Evolutionary conservation across 2,797 vertebrate species (phyloP), one percentile per base, ranked within the genome.

Genomic region (Neoniphon sammara): DNA sequence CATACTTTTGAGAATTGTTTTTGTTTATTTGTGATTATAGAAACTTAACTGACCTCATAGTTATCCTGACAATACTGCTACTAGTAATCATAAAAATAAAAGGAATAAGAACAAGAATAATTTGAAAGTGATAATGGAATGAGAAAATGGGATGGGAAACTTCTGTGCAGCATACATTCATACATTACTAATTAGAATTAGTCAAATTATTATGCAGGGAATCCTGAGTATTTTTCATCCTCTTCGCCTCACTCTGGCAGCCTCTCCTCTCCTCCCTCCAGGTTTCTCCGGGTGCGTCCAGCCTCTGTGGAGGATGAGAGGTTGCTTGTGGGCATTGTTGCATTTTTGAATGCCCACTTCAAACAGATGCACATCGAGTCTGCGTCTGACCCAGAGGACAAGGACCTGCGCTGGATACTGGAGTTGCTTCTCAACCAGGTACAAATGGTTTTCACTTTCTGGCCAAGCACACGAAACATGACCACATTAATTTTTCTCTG

Each of bases 221-320:
- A 18, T 17, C 7, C 25, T 18, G 3, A 59, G 14, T 30, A n/a
- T 55, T 57, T 67, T 68, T 76, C 55, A 59, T 0, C 27, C 8
- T 21, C 15, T 3, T 65, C 66, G 47, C 65, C 58, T 73, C 68
- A 15, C 34, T 80, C 25, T 79, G 46, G 59, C 5, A 3, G 14
- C 30, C 34, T 77, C 60, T 53, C 52, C 66, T 79, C 58, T 57
- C 52, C 10, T 62, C 54, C 76, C 86, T 36, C 17, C 86, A 99
- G 98, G 89, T 99, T 99, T 95, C 91, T 99, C 55, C 96, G 95
- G 87, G 96, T 99, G 70, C 93, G 93, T 88, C 97, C 98, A 80
- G 95, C 96, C 62, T 96, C 95, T 83, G 80, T 77, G 7, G 96
- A 98, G 80, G 98, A 99, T 87, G 96, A 98, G 91, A 96, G 95